A percentile compares a stretch with the other conserved stretches of the same genome.
Evolutionary conservation across 2,797 vertebrate species (phyloP).

Genomic region (Tokudaia muenninki): DNA sequence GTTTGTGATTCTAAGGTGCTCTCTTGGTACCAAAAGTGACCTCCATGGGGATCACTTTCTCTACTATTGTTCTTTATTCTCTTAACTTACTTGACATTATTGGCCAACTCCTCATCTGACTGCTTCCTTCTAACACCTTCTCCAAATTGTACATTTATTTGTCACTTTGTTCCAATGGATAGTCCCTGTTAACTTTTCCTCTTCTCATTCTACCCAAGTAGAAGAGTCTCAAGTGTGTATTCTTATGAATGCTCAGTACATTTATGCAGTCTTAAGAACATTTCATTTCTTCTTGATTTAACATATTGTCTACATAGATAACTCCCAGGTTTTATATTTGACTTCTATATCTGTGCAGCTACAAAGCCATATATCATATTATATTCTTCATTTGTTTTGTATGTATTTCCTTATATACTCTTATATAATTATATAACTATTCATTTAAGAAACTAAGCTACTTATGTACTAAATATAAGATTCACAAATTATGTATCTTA

Average conservation of each 20-base stretch:
- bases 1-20: not conserved
- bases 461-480: not conserved
- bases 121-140: not conserved
- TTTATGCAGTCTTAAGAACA: not conserved
- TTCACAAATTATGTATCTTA: not conserved
- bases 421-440: not conserved
- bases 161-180: not conserved
- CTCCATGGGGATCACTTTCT: not conserved
- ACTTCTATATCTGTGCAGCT: slow-evolving; percentile 8
- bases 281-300: slow-evolving; percentile 7
- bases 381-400: not conserved
- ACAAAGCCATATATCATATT: not conserved
- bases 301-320: not conserved
- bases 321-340: not conserved
- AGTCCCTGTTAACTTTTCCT: not conserved
- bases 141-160: not conserved
- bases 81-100: not conserved
- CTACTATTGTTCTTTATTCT: not conserved
- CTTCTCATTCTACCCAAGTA: not conserved
- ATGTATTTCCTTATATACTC: not conserved
- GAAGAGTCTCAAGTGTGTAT: not conserved
- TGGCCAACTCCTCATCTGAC: not conserved
- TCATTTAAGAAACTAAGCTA: not conserved
- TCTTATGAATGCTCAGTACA: not conserved
- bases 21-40: not conserved